Conservation (phyloP, 92 coral and sea anemone genomes). For the Paramuricea clavata region DNA sequence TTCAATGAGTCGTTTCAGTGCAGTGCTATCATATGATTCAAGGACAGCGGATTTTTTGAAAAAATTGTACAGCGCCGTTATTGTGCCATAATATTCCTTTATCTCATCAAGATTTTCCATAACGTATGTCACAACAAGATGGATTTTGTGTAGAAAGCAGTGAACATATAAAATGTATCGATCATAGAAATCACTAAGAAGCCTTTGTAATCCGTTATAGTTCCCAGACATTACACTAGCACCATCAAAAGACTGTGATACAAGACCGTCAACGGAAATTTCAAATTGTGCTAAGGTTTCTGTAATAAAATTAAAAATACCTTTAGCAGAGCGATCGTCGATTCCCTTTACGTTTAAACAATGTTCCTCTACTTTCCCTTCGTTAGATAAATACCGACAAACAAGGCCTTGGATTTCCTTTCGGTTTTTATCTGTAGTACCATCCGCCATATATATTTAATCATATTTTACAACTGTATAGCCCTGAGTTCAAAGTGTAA, state of each 20-base stretch:
- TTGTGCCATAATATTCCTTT: conserved; percentile 22
- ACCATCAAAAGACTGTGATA: conserved; percentile 39
- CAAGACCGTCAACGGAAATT: conserved; percentile 38
- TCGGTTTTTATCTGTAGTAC: background rate
- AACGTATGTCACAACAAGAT: conserved; percentile 25
- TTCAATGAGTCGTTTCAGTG: conserved; percentile 7
- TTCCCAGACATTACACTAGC: conserved; percentile 36
- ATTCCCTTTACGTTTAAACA: conserved; percentile 31
- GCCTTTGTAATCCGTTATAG: conserved; percentile 21
- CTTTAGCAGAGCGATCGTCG: conserved; percentile 43
- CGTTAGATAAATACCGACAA: conserved; percentile 30
- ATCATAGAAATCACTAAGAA: conserved; percentile 33
- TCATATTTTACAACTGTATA: too few species aligned
- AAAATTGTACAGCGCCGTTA: conserved; percentile 38
- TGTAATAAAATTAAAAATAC: conserved; percentile 29
- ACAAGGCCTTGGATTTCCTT: conserved; percentile 41
- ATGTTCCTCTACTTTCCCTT: conserved; percentile 29
- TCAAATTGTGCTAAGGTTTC: conserved; percentile 29
- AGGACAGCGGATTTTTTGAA: conserved; percentile 31
- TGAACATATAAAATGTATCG: conserved; percentile 33
- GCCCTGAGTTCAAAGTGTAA: too few species aligned
- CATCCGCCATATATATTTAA: conserved; percentile 5
- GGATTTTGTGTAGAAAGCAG: conserved; percentile 45
- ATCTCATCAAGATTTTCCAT: conserved; percentile 28
- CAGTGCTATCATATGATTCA: conserved; percentile 30